Percentiles rank a stretch among this genome's conserved stretches.
These are phyloP conservation scores for Benitochromis conjunctus DNA, from an alignment of 2,113 vertebrate genomes.

Conservation along the genomic window DNA sequence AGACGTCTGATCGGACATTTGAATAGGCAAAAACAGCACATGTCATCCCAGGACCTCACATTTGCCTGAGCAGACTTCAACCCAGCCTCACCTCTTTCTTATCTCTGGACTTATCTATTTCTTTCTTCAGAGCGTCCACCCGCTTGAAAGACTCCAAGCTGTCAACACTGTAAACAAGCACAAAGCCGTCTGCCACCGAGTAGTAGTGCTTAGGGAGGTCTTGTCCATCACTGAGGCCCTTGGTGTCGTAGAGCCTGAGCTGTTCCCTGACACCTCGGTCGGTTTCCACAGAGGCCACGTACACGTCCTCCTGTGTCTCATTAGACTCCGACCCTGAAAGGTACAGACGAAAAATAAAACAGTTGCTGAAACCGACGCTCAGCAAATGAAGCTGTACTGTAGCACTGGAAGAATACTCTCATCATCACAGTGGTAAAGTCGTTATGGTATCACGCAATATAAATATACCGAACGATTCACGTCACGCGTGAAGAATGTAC, in stretches of 20 bases:
- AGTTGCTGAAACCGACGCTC: rapidly evolving
- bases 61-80: neutral
- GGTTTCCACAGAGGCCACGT: constrained; percentile 88
- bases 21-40: neutral
- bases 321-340: constrained; percentile 78
- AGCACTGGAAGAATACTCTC: rapidly evolving
- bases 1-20: neutral
- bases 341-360: neutral
- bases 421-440: rapidly evolving
- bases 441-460: rapidly evolving
- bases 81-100: constrained; percentile 85
- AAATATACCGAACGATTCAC: neutral
- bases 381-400: neutral
- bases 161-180: constrained; percentile 89
- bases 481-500: too few species aligned
- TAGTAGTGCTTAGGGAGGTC: constrained; percentile 92
- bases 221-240: constrained; percentile 81
- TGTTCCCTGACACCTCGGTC: constrained; percentile 90
- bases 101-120: constrained; percentile 89
- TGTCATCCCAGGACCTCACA: too few species aligned
- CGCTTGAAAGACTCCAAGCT: constrained; percentile 87
- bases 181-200: constrained; percentile 86
- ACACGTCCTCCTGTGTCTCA: constrained; percentile 89
- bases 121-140: constrained; percentile 88
- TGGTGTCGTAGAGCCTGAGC: constrained; percentile 90